A percentile compares a stretch with the other conserved stretches of the same genome.
Evolutionary conservation across 1,140 invertebrate genomes (phyloP).

Genomic region (Drosophila jambulina): DNA sequence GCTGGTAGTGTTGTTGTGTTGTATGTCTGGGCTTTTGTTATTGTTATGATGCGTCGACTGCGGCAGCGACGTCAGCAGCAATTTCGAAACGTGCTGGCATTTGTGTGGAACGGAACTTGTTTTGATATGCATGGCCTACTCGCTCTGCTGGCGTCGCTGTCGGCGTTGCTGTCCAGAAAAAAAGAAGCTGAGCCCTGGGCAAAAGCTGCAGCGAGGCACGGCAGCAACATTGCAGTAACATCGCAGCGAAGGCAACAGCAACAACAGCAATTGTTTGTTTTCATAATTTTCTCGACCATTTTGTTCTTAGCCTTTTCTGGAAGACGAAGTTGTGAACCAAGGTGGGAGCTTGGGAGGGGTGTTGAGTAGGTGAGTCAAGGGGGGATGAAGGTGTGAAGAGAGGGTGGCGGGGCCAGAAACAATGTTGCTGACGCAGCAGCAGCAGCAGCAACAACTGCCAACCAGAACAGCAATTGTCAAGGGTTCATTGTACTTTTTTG

Average conservation of each 20-base stretch:
- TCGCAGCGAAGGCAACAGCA: slow-evolving; percentile 40
- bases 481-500: slow-evolving; percentile 78
- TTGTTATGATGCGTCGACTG: slow-evolving; percentile 75
- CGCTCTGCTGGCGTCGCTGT: slow-evolving; percentile 28
- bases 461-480: slow-evolving; percentile 46
- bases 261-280: slow-evolving; percentile 66
- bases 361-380: no score
- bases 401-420: slow-evolving; percentile 12
- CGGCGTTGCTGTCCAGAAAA: slow-evolving; percentile 29
- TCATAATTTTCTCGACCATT: slow-evolving; percentile 75
- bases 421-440: slow-evolving; percentile 45
- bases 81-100: slow-evolving; percentile 82
- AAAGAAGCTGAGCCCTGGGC: slow-evolving; percentile 43
- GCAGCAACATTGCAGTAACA: slow-evolving; percentile 38
- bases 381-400: no score
- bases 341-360: not conserved
- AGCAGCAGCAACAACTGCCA: slow-evolving; percentile 11
- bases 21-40: slow-evolving; percentile 63
- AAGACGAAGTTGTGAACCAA: slow-evolving; percentile 12
- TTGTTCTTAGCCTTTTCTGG: slow-evolving; percentile 54
- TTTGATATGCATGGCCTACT: slow-evolving; percentile 74
- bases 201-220: slow-evolving; percentile 61
- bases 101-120: slow-evolving; percentile 82
- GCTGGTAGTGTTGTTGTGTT: slow-evolving; percentile 27
- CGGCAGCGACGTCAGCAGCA: slow-evolving; percentile 45